Conservation (phyloP, 2,113 vertebrate genomes). For the Pogonocichla stellata region DNA sequence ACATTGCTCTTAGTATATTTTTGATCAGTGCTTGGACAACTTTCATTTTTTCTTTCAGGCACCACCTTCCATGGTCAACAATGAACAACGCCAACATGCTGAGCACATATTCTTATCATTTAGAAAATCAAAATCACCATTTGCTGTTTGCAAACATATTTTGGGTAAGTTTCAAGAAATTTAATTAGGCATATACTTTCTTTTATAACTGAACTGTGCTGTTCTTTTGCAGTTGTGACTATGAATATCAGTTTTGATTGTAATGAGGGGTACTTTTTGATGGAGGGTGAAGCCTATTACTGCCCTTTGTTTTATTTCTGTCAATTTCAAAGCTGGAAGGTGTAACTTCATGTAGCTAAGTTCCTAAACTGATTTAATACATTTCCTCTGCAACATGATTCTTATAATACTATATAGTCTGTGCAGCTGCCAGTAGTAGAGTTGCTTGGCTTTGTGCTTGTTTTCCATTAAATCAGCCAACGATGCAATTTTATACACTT, state of each 20-base stretch:
- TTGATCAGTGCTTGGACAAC: neutral
- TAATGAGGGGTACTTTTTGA: neutral
- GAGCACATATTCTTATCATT: constrained; percentile 99
- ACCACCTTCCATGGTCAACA: constrained; percentile 98
- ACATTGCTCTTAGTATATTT: neutral
- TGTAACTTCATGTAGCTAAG: neutral
- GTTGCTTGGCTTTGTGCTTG: neutral
- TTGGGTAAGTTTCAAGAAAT: constrained; percentile 81
- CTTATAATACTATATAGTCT: neutral
- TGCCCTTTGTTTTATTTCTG: neutral
- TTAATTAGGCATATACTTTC: neutral
- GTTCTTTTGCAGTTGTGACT: neutral
- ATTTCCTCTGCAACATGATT: neutral
- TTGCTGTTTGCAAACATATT: constrained; percentile 98
- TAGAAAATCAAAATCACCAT: constrained; percentile 98
- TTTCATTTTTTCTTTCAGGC: constrained; percentile 77
- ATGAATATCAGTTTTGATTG: neutral
- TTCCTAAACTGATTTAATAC: neutral
- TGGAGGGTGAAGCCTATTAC: neutral
- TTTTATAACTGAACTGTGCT: neutral
- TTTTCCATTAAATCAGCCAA: neutral
- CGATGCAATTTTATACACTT: neutral
- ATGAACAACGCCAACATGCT: constrained; percentile 95
- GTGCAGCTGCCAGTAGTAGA: neutral
- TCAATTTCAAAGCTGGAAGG: neutral